Conservation (phyloP, 1,140 invertebrate species). For the Dufourea novaeangliae region DNA sequence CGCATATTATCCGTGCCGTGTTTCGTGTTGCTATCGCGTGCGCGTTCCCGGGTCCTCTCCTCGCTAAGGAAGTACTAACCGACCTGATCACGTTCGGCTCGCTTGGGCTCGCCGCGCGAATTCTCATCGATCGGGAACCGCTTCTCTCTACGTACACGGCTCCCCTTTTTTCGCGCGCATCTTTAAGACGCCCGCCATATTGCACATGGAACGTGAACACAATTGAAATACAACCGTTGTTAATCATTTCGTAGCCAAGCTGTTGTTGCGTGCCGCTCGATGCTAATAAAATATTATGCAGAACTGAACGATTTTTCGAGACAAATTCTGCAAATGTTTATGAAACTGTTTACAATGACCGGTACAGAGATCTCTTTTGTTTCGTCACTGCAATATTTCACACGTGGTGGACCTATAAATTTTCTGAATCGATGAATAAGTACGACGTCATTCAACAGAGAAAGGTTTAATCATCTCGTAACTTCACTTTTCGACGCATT, state of each 20-base stretch:
- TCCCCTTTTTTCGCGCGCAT: constrained; percentile 48
- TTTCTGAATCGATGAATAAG: too few relatives aligned
- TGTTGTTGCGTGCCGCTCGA: background rate
- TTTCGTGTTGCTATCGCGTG: constrained; percentile 63
- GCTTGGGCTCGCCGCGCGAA: constrained; percentile 53
- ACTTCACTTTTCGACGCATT: too few relatives aligned
- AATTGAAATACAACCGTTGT: background rate
- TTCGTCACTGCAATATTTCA: too few relatives aligned
- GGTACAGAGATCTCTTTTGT: too few relatives aligned
- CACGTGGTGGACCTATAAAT: too few relatives aligned
- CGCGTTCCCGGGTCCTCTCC: constrained; percentile 54
- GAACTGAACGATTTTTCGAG: too few relatives aligned
- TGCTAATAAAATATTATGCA: too few relatives aligned
- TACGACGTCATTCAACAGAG: too few relatives aligned
- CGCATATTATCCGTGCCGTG: constrained; percentile 65
- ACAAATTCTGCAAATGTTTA: too few relatives aligned
- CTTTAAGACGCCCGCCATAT: constrained; percentile 40
- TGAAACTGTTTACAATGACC: too few relatives aligned
- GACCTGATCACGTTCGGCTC: constrained; percentile 71
- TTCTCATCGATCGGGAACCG: constrained; percentile 71
- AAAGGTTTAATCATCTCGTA: too few relatives aligned
- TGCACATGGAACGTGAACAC: background rate
- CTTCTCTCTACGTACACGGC: constrained; percentile 5
- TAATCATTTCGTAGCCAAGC: background rate
- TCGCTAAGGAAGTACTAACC: constrained; percentile 71